phyloP scores from a whole-genome alignment of 2,888 invertebrate species.

The Hydriomena furcata region DNA sequence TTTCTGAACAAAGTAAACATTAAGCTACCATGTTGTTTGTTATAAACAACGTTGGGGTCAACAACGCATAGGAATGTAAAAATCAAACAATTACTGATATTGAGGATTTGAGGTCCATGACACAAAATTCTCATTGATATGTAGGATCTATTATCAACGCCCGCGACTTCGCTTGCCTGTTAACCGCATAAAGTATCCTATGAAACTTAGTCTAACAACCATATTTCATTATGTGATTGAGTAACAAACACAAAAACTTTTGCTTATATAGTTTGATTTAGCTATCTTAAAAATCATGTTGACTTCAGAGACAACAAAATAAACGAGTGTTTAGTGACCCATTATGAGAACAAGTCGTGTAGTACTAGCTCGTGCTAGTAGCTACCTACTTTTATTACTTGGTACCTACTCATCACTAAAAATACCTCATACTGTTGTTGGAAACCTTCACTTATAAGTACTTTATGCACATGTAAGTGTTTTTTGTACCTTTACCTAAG shows the following conservation, averaged over 20 bases:
- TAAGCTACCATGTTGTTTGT: not conserved
- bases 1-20: no score
- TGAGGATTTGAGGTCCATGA: not conserved
- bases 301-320: not conserved
- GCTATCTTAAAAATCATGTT: not conserved
- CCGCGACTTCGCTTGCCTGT: no score
- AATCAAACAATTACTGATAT: not conserved
- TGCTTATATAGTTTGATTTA: no score
- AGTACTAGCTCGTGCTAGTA: not conserved
- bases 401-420: not conserved
- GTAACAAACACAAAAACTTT: no score
- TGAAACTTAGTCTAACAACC: no score
- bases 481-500: no score
- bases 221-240: no score
- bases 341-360: conserved; percentile 10
- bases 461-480: no score
- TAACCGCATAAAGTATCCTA: no score
- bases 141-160: not conserved
- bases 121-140: not conserved
- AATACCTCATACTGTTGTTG: no score
- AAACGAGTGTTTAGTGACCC: conserved; percentile 11
- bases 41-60: not conserved
- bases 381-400: not conserved
- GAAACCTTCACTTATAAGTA: no score
- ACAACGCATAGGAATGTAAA: not conserved